These are phyloP conservation scores for Pelodiscus sinensis DNA, from an alignment of 2,113 vertebrate genomes.

Conservation along the genomic window DNA sequence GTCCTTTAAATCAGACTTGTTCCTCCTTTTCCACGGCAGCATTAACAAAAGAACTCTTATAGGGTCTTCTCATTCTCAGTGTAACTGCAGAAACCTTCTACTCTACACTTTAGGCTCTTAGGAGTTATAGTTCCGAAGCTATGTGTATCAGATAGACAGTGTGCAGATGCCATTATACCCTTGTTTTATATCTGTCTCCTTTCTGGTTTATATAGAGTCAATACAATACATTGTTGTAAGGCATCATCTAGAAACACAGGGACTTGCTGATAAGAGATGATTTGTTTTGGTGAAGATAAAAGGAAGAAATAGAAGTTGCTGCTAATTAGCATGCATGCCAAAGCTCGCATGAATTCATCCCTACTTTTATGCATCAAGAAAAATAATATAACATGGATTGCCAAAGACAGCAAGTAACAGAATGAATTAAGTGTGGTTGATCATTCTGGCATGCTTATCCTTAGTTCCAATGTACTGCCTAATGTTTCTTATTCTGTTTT, in stretches of 20 bases:
- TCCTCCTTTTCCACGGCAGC: background rate
- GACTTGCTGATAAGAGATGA: background rate
- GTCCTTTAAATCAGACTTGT: background rate
- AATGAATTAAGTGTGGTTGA: accelerated
- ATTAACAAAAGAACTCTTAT: background rate
- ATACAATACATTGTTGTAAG: background rate
- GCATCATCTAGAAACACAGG: background rate
- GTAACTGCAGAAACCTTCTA: accelerated
- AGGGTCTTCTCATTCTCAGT: background rate
- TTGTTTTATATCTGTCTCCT: constrained; percentile 7
- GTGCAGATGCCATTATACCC: background rate
- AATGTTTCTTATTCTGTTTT: background rate
- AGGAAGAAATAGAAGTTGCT: constrained; percentile 31
- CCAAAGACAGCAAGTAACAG: background rate
- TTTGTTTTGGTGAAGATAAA: constrained; percentile 14
- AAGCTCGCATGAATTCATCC: background rate
- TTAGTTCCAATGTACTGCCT: background rate
- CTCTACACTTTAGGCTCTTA: background rate
- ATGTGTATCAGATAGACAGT: background rate
- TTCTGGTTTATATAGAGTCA: background rate
- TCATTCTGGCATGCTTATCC: background rate
- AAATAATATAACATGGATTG: background rate
- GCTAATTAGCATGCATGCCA: background rate
- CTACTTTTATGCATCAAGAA: background rate
- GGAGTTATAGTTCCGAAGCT: background rate